A percentile compares a stretch with the other conserved stretches of the same genome.
phyloP scores from a whole-genome alignment of 2,888 invertebrate species.

The Leptura quadrifasciata region DNA sequence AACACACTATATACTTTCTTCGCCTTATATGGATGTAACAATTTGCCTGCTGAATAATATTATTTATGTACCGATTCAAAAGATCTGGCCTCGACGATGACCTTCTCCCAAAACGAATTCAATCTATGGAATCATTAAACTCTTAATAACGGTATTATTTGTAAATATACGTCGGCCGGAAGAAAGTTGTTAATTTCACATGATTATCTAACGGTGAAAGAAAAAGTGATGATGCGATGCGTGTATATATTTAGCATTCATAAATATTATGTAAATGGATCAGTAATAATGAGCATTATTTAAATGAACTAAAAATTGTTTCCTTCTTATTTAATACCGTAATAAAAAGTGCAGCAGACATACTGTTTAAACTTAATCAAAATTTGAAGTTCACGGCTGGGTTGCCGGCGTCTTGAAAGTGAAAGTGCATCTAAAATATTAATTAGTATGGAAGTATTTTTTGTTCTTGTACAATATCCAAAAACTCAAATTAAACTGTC shows the following conservation, averaged over 20 bases:
- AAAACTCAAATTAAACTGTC: not conserved
- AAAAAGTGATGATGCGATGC: slow-evolving; percentile 47
- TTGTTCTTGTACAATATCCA: not conserved
- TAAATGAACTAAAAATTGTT: not conserved
- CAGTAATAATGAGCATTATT: no score
- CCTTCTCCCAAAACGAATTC: slow-evolving; percentile 21
- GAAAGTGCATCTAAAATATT: slow-evolving; percentile 19
- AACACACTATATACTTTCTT: no score
- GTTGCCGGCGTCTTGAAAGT: slow-evolving; percentile 16
- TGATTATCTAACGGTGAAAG: slow-evolving; percentile 53
- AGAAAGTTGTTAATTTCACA: slow-evolving; percentile 46
- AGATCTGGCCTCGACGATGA: slow-evolving; percentile 4
- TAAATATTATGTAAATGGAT: slow-evolving; percentile 4
- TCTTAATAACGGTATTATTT: slow-evolving; percentile 55
- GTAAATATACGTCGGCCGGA: slow-evolving; percentile 35
- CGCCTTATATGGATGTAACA: not conserved
- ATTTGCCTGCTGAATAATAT: not conserved
- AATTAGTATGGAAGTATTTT: slow-evolving; percentile 11
- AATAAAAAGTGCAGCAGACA: not conserved
- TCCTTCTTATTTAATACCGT: not conserved
- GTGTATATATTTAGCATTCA: slow-evolving; percentile 5
- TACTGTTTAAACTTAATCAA: not conserved
- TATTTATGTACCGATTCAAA: not conserved
- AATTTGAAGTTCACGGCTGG: slow-evolving; percentile 16
- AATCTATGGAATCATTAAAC: not conserved